Conservation (phyloP, 2,888 invertebrate species). For the Thymelicus sylvestris region DNA sequence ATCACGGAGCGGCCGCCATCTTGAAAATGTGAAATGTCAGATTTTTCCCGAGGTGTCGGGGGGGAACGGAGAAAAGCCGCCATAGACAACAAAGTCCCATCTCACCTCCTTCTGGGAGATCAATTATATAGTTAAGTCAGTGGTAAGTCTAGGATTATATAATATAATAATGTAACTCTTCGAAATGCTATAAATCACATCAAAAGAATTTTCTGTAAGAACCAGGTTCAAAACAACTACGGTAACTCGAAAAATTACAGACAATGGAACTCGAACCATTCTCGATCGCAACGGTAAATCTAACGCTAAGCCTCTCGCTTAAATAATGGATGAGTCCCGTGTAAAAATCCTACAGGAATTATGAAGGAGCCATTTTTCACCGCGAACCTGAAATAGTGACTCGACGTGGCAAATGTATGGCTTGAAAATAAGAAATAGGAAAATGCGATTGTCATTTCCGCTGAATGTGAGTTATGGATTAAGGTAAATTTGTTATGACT, state of each 20-base stretch:
- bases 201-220: not conserved
- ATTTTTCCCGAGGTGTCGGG: too few species aligned
- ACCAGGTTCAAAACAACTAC: constrained; percentile 46
- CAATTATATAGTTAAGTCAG: too few species aligned
- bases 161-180: too few species aligned
- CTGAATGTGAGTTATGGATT: constrained; percentile 30
- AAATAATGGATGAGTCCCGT: constrained; percentile 73
- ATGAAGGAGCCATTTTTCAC: constrained; percentile 72
- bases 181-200: too few species aligned
- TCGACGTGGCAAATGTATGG: constrained; percentile 52
- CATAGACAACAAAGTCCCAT: too few species aligned
- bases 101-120: too few species aligned
- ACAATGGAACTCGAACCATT: constrained; percentile 50
- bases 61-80: too few species aligned
- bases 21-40: too few species aligned
- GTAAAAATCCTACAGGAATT: constrained; percentile 68
- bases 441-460: constrained; percentile 33
- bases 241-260: constrained; percentile 50
- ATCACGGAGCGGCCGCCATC: too few species aligned
- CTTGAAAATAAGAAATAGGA: constrained; percentile 45
- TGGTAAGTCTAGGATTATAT: too few species aligned
- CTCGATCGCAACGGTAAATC: constrained; percentile 69
- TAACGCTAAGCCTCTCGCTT: constrained; percentile 64
- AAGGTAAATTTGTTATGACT: constrained; percentile 20
- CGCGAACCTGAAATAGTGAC: constrained; percentile 59